phyloP scores from a whole-genome alignment of 2,797 vertebrate species.

The Paratrypauchen microcephalus region DNA sequence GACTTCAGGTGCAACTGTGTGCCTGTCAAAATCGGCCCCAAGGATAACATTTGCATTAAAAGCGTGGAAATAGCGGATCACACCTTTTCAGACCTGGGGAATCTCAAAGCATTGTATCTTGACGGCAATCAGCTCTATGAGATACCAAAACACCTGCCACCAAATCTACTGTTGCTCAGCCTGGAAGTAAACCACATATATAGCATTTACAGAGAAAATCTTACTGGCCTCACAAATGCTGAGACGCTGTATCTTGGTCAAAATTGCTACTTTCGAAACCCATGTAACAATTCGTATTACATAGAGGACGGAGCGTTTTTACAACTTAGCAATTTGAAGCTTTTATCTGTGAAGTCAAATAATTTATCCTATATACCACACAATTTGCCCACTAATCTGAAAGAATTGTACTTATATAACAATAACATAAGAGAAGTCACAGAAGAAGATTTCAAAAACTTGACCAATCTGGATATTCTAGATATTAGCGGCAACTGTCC shows the following conservation, averaged over 20 bases:
- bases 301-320: slow-evolving; percentile 83
- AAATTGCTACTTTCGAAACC: slow-evolving; percentile 95
- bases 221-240: slow-evolving; percentile 82
- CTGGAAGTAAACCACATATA: slow-evolving; percentile 90
- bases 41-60: slow-evolving; percentile 79
- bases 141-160: slow-evolving; percentile 86
- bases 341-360: slow-evolving; percentile 90
- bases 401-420: slow-evolving; percentile 89
- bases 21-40: slow-evolving; percentile 85
- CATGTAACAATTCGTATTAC: slow-evolving; percentile 85
- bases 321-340: slow-evolving; percentile 77
- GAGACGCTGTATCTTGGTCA: slow-evolving; percentile 88
- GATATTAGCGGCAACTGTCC: slow-evolving; percentile 96
- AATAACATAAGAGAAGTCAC: slow-evolving; percentile 82
- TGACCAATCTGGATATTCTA: slow-evolving; percentile 85
- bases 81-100: slow-evolving; percentile 79
- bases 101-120: slow-evolving; percentile 85
- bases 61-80: slow-evolving; percentile 71
- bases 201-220: slow-evolving; percentile 76
- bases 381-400: slow-evolving; percentile 81
- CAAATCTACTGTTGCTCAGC: slow-evolving; percentile 83
- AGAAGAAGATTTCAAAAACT: slow-evolving; percentile 80
- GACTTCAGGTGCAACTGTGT: slow-evolving; percentile 95
- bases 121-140: slow-evolving; percentile 88
- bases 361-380: slow-evolving; percentile 86